Conservation (phyloP, 2,113 vertebrate species). For the Calyptomena viridis region DNA sequence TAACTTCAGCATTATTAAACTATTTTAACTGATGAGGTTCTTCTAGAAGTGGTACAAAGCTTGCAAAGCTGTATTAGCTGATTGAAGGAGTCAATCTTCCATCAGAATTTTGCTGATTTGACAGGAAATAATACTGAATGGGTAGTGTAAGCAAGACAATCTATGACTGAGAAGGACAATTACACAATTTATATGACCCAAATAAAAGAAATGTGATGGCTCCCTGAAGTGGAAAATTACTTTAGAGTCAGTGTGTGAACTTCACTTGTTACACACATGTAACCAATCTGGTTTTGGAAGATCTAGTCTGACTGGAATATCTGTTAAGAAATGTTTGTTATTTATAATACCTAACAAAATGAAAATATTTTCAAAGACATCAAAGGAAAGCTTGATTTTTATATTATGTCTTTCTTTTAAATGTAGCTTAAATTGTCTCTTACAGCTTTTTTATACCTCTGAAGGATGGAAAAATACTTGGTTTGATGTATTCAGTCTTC, state of each 20-base stretch:
- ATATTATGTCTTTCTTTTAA: background rate
- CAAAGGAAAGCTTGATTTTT: background rate
- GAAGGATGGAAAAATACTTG: background rate
- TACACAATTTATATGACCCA: background rate
- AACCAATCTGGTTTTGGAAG: background rate
- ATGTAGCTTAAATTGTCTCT: background rate
- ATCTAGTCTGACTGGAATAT: background rate
- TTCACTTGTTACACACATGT: background rate
- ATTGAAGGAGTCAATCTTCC: background rate
- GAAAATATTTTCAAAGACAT: background rate
- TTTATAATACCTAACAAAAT: background rate
- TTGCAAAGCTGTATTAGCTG: background rate
- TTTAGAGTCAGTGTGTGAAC: background rate
- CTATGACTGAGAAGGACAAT: constrained; percentile 4
- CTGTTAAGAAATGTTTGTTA: background rate
- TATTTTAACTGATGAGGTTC: background rate
- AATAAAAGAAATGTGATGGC: background rate
- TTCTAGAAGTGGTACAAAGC: background rate
- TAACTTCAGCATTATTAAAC: background rate
- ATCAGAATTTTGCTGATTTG: background rate
- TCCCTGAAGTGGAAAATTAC: constrained; percentile 17
- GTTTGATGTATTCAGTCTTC: background rate
- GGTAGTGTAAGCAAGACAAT: background rate
- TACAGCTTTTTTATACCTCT: background rate
- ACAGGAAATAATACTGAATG: constrained; percentile 12